Evolutionary conservation across 2,797 vertebrate species (phyloP).

Genomic region (Trachurus trachurus): DNA sequence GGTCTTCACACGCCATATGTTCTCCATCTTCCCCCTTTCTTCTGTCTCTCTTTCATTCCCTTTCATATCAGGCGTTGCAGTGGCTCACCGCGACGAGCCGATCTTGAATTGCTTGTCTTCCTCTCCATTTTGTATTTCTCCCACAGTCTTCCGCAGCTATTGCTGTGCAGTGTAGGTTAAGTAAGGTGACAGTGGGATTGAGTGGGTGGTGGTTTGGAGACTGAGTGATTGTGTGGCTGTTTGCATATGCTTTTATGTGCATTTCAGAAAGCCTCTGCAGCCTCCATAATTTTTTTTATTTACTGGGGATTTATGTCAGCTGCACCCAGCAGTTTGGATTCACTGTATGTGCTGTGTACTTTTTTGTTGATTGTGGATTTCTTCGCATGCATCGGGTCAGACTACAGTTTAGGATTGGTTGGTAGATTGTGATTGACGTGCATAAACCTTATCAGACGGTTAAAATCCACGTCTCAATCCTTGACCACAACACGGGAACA

Average conservation of each 20-base stretch:
- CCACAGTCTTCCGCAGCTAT: not conserved
- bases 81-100: constrained; percentile 24
- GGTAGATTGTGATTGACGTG: not conserved
- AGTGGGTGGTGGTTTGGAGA: constrained; percentile 37
- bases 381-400: constrained; percentile 12
- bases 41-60: constrained; percentile 40
- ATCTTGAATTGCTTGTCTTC: constrained; percentile 29
- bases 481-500: constrained; percentile 49
- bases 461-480: constrained; percentile 36
- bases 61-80: constrained; percentile 41
- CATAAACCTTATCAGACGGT: not conserved
- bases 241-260: constrained; percentile 52
- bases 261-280: constrained; percentile 25
- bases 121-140: constrained; percentile 9
- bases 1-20: constrained; percentile 64
- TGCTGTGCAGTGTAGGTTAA: constrained; percentile 42
- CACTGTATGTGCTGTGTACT: constrained; percentile 5
- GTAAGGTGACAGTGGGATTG: constrained; percentile 42
- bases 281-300: constrained; percentile 28
- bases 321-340: constrained; percentile 25
- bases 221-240: constrained; percentile 31
- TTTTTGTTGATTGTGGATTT: constrained; percentile 28
- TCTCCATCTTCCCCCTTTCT: constrained; percentile 45
- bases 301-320: constrained; percentile 26
- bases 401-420: constrained; percentile 2